These are phyloP conservation scores for Ctenicera cuprea DNA, from an alignment of 2,888 invertebrate species.

Conservation along the genomic window DNA sequence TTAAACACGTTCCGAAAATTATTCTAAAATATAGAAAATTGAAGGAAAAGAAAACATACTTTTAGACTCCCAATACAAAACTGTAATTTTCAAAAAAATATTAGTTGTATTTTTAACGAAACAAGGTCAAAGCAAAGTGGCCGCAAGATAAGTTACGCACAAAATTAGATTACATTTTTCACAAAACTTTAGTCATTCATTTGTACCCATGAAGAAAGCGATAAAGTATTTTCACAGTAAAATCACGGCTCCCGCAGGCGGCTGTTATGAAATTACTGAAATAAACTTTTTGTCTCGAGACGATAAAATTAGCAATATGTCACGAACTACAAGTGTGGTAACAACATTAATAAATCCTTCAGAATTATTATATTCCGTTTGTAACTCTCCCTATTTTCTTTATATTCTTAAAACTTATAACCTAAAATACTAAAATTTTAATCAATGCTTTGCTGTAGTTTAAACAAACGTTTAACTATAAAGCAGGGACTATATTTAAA, in stretches of 20 bases:
- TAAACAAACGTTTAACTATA: no score
- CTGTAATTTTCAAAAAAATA: not conserved
- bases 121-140: slow-evolving; percentile 18
- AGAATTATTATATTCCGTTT: not conserved
- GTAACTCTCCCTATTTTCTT: not conserved
- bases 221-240: slow-evolving; percentile 29
- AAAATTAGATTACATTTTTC: slow-evolving; percentile 36
- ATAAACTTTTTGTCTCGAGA: slow-evolving; percentile 41
- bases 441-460: not conserved
- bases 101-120: slow-evolving; percentile 20
- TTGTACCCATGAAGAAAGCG: slow-evolving; percentile 32
- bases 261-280: slow-evolving; percentile 35
- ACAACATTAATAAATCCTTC: slow-evolving; percentile 31
- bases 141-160: slow-evolving; percentile 16
- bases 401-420: not conserved
- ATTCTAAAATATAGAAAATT: no score
- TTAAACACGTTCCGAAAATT: no score
- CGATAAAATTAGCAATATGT: slow-evolving; percentile 44
- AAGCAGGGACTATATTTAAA: not conserved
- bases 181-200: slow-evolving; percentile 36
- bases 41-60: not conserved
- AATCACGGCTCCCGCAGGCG: slow-evolving; percentile 38
- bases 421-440: not conserved
- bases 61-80: not conserved
- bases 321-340: slow-evolving; percentile 33